Evolutionary conservation across 2,888 invertebrate species (phyloP), one percentile per base, ranked within the genome.

Genomic region (Aleiodes testaceus): DNA sequence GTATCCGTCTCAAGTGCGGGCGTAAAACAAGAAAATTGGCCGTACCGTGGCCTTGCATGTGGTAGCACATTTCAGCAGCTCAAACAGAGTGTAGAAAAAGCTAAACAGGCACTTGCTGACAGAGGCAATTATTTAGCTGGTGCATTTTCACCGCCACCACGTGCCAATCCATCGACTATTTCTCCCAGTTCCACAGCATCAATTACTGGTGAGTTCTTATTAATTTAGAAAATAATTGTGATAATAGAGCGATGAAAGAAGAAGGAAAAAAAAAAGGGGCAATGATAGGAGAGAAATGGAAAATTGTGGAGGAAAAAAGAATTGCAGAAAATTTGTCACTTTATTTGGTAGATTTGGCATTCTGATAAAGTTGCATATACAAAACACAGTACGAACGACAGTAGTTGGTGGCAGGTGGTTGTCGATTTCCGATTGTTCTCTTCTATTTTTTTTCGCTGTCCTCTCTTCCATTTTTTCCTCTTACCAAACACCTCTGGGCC

Each of bases 1-100:
- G 73, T 78, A 59, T 74, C 78, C 42, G 75, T 68, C 42, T 72
- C 72, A 77, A 84, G 86, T 69, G 81, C 85, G 22, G 87, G 88
- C 63, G 84, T 87, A 45, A 87, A 87, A 69, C 87, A 87, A 73
- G 87, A 87, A 67, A 87, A 86, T 71, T 89, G 89, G 86, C 88
- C 89, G 5, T 96, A 96, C 87, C 91, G 96, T 59, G 85, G 87
- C 55, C 88, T 90, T 64, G 93, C 95, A 72, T 91, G 91, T 83
- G 95, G 95, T 81, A 94, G 94, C 76, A 96, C 96, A 11, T 96
- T 96, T 89, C 95, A 96, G 83, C 95, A 96, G 85, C 89, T 96
- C 74, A 96, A 96, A 82, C 96, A 96, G 86, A 95, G 95, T 82
- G 95, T 96, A 52, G 96, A 96, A 85, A 96, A 96, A 84, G 96